Evolutionary conservation across 2,888 invertebrate genomes (phyloP).

Genomic region (Megalurothrips usitatus): DNA sequence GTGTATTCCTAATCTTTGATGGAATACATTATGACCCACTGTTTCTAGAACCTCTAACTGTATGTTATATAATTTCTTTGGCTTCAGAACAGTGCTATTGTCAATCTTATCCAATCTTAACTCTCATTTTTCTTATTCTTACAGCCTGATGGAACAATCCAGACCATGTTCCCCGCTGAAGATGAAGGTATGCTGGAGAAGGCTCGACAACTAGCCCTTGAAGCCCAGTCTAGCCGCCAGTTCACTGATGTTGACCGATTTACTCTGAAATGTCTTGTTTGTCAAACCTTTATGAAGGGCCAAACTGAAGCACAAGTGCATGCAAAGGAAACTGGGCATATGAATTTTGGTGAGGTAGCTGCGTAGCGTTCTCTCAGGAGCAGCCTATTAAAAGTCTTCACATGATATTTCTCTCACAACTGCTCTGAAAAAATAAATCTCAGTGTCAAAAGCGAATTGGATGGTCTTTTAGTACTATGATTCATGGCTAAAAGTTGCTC

Average conservation of each 20-base stretch:
- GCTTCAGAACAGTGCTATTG: background rate
- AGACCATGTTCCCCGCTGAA: conserved; percentile 74
- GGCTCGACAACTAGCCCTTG: conserved; percentile 78
- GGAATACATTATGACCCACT: conserved; percentile 96
- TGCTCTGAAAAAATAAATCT: too few species aligned
- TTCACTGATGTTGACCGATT: conserved; percentile 88
- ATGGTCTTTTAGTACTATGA: too few species aligned
- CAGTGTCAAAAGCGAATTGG: too few species aligned
- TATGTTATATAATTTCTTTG: conserved; percentile 49
- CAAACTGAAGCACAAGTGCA: conserved; percentile 79
- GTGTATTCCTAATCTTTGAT: conserved; percentile 88
- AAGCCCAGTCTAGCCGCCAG: conserved; percentile 84
- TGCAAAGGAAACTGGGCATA: conserved; percentile 78
- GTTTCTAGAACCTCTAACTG: conserved; percentile 74
- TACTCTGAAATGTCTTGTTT: conserved; percentile 76
- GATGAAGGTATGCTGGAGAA: conserved; percentile 68
- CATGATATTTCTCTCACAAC: too few species aligned
- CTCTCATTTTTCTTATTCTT: conserved; percentile 38
- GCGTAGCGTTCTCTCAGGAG: background rate
- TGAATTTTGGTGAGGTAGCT: conserved; percentile 70
- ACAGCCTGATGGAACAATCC: conserved; percentile 62
- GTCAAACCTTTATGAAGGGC: conserved; percentile 70
- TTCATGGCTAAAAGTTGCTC: too few species aligned
- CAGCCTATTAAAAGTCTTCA: background rate
- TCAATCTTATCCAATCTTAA: background rate